Evolutionary conservation across 1,140 invertebrate genomes (phyloP).

Genomic region (Branchinecta lynchi): DNA sequence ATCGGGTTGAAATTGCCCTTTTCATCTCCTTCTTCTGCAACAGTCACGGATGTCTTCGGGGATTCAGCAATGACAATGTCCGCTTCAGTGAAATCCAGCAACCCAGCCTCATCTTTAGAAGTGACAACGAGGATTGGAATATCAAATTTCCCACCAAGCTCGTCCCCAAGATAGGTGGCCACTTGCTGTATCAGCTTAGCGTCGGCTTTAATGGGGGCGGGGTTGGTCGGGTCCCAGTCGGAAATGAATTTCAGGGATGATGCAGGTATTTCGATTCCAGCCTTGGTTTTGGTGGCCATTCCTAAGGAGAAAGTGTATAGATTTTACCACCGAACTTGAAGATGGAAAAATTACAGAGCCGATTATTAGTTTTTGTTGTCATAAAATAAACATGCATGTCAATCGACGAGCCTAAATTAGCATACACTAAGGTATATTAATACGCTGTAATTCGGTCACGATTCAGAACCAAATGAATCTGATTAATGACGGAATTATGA

Average conservation of each 20-base stretch:
- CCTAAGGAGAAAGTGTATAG: neutral
- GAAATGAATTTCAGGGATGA: neutral
- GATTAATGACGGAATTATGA: no score
- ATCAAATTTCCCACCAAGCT: neutral
- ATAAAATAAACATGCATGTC: no score
- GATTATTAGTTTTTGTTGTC: no score
- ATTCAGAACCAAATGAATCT: no score
- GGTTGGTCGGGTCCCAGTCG: neutral
- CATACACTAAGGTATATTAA: no score
- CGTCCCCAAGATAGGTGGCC: no score
- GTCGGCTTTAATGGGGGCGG: no score
- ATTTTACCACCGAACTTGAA: no score
- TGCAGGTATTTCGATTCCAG: neutral
- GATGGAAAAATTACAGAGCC: no score
- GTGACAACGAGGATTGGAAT: neutral
- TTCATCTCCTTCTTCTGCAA: neutral
- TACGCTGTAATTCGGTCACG: no score
- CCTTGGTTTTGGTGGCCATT: neutral
- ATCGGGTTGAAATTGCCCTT: neutral
- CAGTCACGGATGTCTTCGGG: neutral
- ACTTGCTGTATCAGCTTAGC: no score
- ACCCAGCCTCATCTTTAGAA: neutral
- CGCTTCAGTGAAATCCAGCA: neutral
- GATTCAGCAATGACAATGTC: neutral
- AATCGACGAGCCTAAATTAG: no score